Conservation (phyloP, 2,888 invertebrate genomes). For the Chouioia cunea region DNA sequence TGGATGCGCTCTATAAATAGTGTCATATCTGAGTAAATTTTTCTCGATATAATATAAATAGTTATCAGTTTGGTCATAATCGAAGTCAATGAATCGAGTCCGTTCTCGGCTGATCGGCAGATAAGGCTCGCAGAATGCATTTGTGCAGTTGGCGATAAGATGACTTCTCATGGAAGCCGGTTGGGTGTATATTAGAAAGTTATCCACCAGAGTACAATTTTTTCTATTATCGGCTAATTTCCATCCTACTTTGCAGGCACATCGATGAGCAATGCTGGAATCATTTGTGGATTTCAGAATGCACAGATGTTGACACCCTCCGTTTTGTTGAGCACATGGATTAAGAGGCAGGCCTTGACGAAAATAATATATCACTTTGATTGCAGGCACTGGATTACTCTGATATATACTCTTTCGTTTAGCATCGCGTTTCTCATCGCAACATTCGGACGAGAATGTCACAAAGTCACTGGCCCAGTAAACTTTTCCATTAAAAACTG, state of each 20-base stretch:
- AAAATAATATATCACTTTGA: slow-evolving; percentile 22
- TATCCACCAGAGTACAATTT: slow-evolving; percentile 21
- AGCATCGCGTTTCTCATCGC: neutral
- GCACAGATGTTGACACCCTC: slow-evolving; percentile 41
- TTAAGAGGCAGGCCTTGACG: neutral
- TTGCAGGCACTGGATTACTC: slow-evolving; percentile 26
- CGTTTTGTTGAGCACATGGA: slow-evolving; percentile 33
- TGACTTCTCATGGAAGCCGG: slow-evolving; percentile 25
- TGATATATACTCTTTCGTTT: slow-evolving; percentile 17
- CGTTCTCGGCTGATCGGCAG: slow-evolving; percentile 15
- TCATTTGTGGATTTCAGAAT: slow-evolving; percentile 1
- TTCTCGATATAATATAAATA: slow-evolving; percentile 33
- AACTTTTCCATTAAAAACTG: slow-evolving; percentile 15
- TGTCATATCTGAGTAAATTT: neutral
- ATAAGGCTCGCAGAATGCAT: slow-evolving; percentile 29
- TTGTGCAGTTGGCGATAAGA: slow-evolving; percentile 1
- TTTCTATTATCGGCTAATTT: slow-evolving; percentile 3
- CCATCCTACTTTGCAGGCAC: slow-evolving; percentile 39
- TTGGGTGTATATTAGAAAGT: slow-evolving; percentile 35
- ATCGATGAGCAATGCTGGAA: neutral
- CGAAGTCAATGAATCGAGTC: slow-evolving; percentile 26
- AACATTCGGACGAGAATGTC: slow-evolving; percentile 3
- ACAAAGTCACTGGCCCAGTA: slow-evolving; percentile 24
- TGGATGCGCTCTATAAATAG: slow-evolving; percentile 23
- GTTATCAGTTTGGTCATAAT: slow-evolving; percentile 16